Percentiles rank a stretch among this genome's conserved stretches.
Evolutionary conservation across 2,797 vertebrate species (phyloP).

Genomic region (Cossypha niveicapilla): DNA sequence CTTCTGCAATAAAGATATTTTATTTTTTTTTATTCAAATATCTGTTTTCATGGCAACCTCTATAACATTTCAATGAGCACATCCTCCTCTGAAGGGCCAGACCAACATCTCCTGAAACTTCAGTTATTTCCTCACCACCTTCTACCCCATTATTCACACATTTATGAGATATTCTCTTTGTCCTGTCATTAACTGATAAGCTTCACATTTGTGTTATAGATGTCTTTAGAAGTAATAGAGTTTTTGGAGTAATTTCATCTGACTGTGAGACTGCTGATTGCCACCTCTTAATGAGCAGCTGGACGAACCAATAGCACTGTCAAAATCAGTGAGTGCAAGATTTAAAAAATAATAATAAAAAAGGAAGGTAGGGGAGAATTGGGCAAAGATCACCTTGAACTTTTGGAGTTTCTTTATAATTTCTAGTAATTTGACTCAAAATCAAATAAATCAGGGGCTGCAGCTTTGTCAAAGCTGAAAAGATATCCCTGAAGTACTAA

Average conservation of each 20-base stretch:
- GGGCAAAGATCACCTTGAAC: not conserved
- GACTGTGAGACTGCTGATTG: not conserved
- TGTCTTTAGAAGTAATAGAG: not conserved
- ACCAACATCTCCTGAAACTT: not conserved
- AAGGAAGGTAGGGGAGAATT: not conserved
- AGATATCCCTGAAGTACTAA: not conserved
- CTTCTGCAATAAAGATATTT: not conserved
- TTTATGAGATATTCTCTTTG: not conserved
- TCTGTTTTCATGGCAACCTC: not conserved
- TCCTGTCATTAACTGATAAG: not conserved
- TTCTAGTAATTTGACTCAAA: not conserved
- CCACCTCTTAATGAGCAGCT: not conserved
- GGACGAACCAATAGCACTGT: not conserved
- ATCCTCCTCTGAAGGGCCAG: not conserved
- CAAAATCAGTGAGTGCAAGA: not conserved
- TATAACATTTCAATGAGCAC: fast-evolving
- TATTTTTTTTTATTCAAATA: not conserved
- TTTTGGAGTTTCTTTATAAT: not conserved
- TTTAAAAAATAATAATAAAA: not conserved
- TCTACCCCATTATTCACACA: not conserved
- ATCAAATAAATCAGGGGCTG: not conserved
- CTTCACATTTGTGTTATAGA: not conserved
- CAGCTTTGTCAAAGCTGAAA: not conserved
- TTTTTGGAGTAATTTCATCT: not conserved
- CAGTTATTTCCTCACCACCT: not conserved